Evolutionary conservation across 2,113 vertebrate genomes (phyloP).

Genomic region (Odontesthes bonariensis): DNA sequence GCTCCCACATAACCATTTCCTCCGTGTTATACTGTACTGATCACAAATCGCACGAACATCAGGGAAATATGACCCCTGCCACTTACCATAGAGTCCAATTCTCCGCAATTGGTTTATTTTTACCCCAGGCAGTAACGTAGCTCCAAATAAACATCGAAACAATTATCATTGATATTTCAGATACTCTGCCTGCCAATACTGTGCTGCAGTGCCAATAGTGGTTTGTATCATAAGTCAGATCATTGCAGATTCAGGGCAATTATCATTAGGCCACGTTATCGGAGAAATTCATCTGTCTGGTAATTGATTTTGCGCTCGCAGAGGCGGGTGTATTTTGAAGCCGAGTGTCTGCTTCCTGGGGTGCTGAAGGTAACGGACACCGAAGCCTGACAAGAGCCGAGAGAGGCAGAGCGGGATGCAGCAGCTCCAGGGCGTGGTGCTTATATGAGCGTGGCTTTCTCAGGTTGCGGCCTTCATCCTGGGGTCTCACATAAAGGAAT

Average conservation of each 20-base stretch:
- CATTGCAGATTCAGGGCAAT: conserved; percentile 66
- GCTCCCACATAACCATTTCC: conserved; percentile 42
- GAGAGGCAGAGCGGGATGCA: conserved; percentile 37
- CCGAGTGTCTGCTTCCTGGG: conserved; percentile 68
- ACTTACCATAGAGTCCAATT: conserved; percentile 47
- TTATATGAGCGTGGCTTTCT: conserved; percentile 61
- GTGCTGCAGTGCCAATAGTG: conserved; percentile 63
- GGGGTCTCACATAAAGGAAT: conserved; percentile 57
- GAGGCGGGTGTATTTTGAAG: conserved; percentile 50
- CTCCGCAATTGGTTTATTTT: conserved; percentile 61
- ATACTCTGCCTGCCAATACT: conserved; percentile 60
- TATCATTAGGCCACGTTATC: conserved; percentile 71
- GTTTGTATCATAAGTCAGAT: conserved; percentile 71
- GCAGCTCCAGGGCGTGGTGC: conserved; percentile 53
- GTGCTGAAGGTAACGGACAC: conserved; percentile 72
- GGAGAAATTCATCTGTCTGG: conserved; percentile 73
- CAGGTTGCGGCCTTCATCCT: conserved; percentile 58
- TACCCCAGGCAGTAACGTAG: conserved; percentile 55
- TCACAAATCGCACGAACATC: conserved; percentile 56
- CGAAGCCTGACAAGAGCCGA: conserved; percentile 35
- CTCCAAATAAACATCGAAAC: conserved; percentile 72
- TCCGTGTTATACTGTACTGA: conserved; percentile 29
- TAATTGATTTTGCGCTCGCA: conserved; percentile 74
- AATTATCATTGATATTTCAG: conserved; percentile 77
- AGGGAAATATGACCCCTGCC: conserved; percentile 57